phyloP scores from a whole-genome alignment of 2,797 vertebrate genomes.

The Ctenochaetus hawaiiensis region DNA sequence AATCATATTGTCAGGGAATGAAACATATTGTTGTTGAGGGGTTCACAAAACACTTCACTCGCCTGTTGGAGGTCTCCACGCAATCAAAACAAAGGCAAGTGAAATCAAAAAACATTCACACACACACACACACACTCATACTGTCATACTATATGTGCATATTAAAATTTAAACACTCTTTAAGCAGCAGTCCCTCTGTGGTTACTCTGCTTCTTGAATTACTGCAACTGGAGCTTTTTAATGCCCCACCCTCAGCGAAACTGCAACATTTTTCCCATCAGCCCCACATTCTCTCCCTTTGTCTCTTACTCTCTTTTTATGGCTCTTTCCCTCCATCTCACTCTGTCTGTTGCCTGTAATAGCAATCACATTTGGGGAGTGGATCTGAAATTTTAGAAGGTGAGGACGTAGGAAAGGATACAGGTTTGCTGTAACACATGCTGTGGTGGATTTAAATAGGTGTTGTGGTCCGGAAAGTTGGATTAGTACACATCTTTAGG shows the following conservation, averaged over 20 bases:
- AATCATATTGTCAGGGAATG: slow-evolving; percentile 75
- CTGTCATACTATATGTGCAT: neutral
- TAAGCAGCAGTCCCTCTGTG: slow-evolving; percentile 26
- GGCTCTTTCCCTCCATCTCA: slow-evolving; percentile 1
- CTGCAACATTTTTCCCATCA: slow-evolving; percentile 36
- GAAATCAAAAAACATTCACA: slow-evolving; percentile 17
- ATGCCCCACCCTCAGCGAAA: slow-evolving; percentile 9
- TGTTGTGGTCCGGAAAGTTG: slow-evolving; percentile 36
- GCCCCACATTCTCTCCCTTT: slow-evolving; percentile 22
- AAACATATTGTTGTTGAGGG: slow-evolving; percentile 74
- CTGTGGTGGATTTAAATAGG: slow-evolving; percentile 42
- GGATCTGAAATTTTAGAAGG: slow-evolving; percentile 29
- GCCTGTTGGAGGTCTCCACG: slow-evolving; percentile 37
- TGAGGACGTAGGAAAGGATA: neutral
- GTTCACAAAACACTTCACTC: slow-evolving; percentile 62
- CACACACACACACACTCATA: neutral
- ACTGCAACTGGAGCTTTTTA: slow-evolving; percentile 17
- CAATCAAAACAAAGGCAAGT: slow-evolving; percentile 29
- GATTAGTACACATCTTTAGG: slow-evolving; percentile 42
- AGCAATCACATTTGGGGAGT: slow-evolving; percentile 18
- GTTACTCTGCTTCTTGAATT: slow-evolving; percentile 6
- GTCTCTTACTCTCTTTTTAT: slow-evolving; percentile 8
- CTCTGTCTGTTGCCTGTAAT: neutral
- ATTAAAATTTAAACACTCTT: slow-evolving; percentile 1
- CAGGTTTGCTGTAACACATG: neutral